Base-by-base conservation (phyloP, 2,888 invertebrate genomes). In the Dasypolia templi region DNA sequence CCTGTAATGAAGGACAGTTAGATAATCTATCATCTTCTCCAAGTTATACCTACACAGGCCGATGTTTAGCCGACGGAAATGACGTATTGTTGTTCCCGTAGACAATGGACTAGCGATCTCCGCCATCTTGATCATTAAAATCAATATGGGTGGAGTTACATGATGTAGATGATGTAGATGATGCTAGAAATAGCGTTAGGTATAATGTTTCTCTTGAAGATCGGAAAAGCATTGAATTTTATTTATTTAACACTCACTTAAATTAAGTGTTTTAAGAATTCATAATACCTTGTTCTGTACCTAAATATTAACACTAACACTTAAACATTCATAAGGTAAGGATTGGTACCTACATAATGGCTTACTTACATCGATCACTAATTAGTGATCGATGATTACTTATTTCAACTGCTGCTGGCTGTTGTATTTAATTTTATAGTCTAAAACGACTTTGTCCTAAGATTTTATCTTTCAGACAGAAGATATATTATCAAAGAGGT, bases 71-170 rank as follows among this genome's bases (percentile, higher is more conserved):
- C 46, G 55, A 72, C 72, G 85, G 72, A 76, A 73, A 82, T 82
- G 61, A 81, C 70, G 22, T 70, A 82, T 84, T 84, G 82, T 82
- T 49, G 46, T 67, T 22, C 67, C 70, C 70, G 39, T 62, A 84
- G 82, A 82, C 82, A 82, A 82, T 82, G 49, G 85, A 64, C 53
- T n/a, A 58, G 68, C 49, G 81, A 81, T n/a, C n/a, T n/a, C n/a
- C n/a, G n/a, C n/a, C n/a, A n/a, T n/a, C n/a, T n/a, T n/a, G 62
- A n/a, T 58, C 71, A 80, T 84, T 81, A 59, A 55, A 72, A 81
- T 51, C 65, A 84, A 84, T 71, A 82, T 84, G 81, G 81, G 81
- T 62, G 61, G 81, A 51, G 58, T 42, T 44, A 64, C 42, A 64
- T 44, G 44, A 72, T 61, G 35, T 39, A 26, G 5, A 64, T 44